Conservation (phyloP, 2,113 vertebrate genomes). For the Nansenia antarctica region DNA sequence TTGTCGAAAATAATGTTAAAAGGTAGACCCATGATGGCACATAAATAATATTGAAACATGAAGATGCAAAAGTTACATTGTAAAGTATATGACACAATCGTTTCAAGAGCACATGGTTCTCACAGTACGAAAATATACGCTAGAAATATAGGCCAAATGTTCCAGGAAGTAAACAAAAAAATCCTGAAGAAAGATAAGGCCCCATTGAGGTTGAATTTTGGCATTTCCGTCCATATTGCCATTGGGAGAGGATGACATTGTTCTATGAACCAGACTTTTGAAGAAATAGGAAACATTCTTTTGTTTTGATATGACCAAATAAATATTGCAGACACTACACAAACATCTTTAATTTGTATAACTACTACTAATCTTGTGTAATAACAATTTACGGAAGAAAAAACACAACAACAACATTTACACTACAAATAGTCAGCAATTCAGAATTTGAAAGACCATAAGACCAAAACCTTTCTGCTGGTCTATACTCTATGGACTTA, state of each 20-base stretch:
- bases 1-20: not conserved
- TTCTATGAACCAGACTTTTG: not conserved
- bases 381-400: too few species aligned
- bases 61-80: not conserved
- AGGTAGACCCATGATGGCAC: not conserved
- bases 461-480: not conserved
- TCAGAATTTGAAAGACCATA: not conserved
- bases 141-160: not conserved
- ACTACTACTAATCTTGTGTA: too few species aligned
- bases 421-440: not conserved
- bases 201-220: not conserved
- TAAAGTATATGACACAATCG: not conserved
- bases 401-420: not conserved
- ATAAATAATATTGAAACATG: not conserved
- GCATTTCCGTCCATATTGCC: not conserved
- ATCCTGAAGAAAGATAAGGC: not conserved
- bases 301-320: conserved; percentile 19
- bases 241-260: not conserved
- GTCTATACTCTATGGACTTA: not conserved
- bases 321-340: conserved; percentile 12
- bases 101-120: not conserved
- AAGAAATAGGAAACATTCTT: conserved; percentile 11
- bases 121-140: not conserved
- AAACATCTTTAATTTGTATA: not conserved
- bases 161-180: not conserved